A percentile compares a stretch with the other conserved stretches of the same genome.
These are phyloP conservation scores for Thysanoteuthis rhombus DNA, from an alignment of 2,888 invertebrate species.

Conservation along the genomic window DNA sequence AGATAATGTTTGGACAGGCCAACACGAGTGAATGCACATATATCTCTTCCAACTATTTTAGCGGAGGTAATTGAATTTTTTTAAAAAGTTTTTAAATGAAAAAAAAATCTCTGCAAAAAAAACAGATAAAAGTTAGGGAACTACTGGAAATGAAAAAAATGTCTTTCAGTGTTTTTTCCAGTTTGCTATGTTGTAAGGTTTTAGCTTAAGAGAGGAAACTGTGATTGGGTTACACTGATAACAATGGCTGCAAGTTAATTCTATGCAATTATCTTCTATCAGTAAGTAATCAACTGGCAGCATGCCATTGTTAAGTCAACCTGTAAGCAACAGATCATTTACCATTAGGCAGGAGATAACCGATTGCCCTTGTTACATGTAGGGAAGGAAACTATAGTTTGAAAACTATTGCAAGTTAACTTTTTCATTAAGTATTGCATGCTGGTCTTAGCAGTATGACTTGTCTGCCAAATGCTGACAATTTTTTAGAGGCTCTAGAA, in stretches of 20 bases:
- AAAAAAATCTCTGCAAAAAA: not conserved
- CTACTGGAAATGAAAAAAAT: not conserved
- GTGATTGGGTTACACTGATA: not conserved
- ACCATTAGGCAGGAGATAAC: not conserved
- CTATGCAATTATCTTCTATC: not conserved
- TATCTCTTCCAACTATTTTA: too few relatives aligned
- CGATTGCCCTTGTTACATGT: not conserved
- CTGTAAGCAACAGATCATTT: not conserved
- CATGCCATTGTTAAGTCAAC: not conserved
- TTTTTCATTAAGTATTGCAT: not conserved
- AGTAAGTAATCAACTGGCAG: not conserved
- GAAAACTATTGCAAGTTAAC: not conserved
- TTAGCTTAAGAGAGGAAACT: not conserved
- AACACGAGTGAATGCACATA: too few relatives aligned
- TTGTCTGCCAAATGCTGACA: not conserved
- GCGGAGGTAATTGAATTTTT: too few relatives aligned
- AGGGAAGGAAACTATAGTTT: not conserved
- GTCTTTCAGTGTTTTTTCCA: not conserved
- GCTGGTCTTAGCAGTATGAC: not conserved
- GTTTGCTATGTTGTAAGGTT: not conserved
- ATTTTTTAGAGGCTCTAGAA: not conserved
- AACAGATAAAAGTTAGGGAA: not conserved
- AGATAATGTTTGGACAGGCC: too few relatives aligned
- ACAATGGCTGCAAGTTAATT: not conserved
- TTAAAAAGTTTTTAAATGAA: not conserved